A percentile compares a stretch with the other conserved stretches of the same genome.
phyloP scores from a whole-genome alignment of 2,113 vertebrate species.

The Oreochromis tanganicae region DNA sequence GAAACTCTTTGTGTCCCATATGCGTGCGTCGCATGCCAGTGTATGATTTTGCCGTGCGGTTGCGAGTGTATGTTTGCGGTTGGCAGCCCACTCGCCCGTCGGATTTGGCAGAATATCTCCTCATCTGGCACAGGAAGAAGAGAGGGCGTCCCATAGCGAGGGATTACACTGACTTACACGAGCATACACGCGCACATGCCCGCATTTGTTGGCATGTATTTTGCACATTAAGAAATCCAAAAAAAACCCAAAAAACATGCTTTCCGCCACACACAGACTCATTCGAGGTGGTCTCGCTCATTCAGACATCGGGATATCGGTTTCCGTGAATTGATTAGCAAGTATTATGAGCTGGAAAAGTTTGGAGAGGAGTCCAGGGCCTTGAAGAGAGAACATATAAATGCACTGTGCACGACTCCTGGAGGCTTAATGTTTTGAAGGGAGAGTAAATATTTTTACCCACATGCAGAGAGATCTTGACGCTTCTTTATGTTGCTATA shows the following conservation, averaged over 20 bases:
- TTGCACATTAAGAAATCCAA: slow-evolving; percentile 34
- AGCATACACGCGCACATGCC: slow-evolving; percentile 18
- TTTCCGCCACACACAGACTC: slow-evolving; percentile 8
- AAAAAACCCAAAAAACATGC: not conserved
- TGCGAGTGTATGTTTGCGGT: slow-evolving; percentile 28
- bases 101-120: slow-evolving; percentile 63
- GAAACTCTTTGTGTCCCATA: slow-evolving; percentile 25
- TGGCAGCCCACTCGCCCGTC: slow-evolving; percentile 51
- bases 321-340: slow-evolving; percentile 15
- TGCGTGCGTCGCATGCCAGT: slow-evolving; percentile 23
- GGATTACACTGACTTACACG: slow-evolving; percentile 67
- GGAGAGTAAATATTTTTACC: slow-evolving; percentile 10
- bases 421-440: not conserved
- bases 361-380: not conserved
- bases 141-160: slow-evolving; percentile 60
- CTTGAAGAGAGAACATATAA: not conserved
- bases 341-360: not conserved
- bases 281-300: not conserved
- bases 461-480: not conserved
- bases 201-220: slow-evolving; percentile 8
- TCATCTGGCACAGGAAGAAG: slow-evolving; percentile 68
- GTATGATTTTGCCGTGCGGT: slow-evolving; percentile 16
- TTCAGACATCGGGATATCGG: not conserved
- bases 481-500: not conserved
- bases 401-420: not conserved